Evolutionary conservation across 35 echinoderm and acorn worm species (phyloP).

Genomic region (Anneissia japonica): DNA sequence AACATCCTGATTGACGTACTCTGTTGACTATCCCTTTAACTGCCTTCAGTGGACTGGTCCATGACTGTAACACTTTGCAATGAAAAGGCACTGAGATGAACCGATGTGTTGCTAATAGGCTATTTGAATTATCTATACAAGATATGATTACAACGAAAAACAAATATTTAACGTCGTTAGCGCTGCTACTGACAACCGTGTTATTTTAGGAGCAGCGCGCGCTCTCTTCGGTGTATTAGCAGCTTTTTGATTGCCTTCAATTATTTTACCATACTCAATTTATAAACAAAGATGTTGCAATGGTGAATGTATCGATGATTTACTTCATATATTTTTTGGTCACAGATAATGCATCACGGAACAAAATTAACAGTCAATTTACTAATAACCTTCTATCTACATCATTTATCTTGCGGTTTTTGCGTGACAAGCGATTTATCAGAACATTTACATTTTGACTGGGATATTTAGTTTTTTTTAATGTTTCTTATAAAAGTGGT

Average conservation of each 20-base stretch:
- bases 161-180: background rate
- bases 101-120: background rate
- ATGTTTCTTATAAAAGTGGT: too few relatives aligned
- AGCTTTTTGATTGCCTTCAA: background rate
- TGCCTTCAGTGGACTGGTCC: background rate
- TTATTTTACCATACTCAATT: background rate
- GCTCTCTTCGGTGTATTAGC: background rate
- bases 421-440: too few relatives aligned
- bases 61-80: background rate
- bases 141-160: background rate
- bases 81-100: background rate
- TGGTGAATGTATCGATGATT: background rate
- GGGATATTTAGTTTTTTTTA: too few relatives aligned
- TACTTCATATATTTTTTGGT: too few relatives aligned
- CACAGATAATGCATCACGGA: too few relatives aligned
- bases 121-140: background rate
- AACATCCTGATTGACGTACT: too few relatives aligned
- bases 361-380: too few relatives aligned
- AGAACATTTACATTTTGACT: too few relatives aligned
- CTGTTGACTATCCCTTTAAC: background rate
- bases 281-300: background rate
- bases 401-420: too few relatives aligned
- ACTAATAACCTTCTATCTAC: too few relatives aligned
- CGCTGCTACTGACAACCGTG: background rate
- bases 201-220: background rate